Evolutionary conservation across 2,888 invertebrate genomes (phyloP).

Genomic region (Eurytoma californica): DNA sequence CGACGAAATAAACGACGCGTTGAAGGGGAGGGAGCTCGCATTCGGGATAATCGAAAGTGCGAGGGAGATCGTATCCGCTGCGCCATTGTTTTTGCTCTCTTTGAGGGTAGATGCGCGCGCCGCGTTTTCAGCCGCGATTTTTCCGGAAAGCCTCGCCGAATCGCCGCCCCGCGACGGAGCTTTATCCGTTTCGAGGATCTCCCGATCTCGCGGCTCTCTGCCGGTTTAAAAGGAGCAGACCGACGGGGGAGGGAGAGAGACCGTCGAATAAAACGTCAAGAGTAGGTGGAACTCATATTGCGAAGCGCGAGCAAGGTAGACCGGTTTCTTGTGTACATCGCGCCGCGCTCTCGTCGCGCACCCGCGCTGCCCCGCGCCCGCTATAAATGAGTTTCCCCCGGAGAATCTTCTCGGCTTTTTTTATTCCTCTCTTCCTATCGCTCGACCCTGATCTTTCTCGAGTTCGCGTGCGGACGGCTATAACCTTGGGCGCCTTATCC

Average conservation of each 20-base stretch:
- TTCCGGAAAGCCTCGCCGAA: constrained; percentile 7
- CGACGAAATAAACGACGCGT: not conserved
- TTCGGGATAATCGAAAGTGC: not conserved
- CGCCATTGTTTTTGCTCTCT: not conserved
- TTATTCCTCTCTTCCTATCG: constrained; percentile 3
- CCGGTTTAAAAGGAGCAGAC: constrained; percentile 23
- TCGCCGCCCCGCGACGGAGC: not conserved
- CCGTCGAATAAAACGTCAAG: constrained; percentile 16
- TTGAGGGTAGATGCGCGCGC: no score
- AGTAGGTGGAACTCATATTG: constrained; percentile 48
- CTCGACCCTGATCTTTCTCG: constrained; percentile 38
- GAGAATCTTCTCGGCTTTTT: constrained; percentile 18
- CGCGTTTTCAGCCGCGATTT: not conserved
- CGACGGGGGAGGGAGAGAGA: not conserved
- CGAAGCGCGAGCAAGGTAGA: constrained; percentile 41
- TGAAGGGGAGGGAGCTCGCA: not conserved
- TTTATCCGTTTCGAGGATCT: constrained; percentile 37
- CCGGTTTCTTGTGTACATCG: constrained; percentile 41
- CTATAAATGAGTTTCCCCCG: constrained; percentile 43
- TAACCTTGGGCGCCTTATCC: constrained; percentile 20
- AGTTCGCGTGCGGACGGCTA: not conserved
- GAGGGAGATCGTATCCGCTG: not conserved
- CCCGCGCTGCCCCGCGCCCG: constrained; percentile 9
- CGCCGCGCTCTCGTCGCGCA: not conserved
- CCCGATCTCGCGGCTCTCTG: constrained; percentile 14